A percentile compares a stretch with the other conserved stretches of the same genome.
Conservation (phyloP, 2,888 invertebrate species). For the Bellardia bayeri region DNA sequence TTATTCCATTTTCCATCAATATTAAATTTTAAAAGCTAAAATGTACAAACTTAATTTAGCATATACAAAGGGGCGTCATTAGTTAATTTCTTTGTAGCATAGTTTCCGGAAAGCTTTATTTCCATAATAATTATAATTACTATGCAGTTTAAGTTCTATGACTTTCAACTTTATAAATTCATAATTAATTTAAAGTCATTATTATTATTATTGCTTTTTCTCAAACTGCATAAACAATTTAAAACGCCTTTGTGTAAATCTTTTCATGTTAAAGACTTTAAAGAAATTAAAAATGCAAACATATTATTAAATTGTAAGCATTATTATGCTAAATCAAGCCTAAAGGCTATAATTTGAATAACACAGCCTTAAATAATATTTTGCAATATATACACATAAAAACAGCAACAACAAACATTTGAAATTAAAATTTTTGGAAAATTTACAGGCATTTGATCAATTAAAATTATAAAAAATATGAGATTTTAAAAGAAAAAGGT, state of each 20-base stretch:
- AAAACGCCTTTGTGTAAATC: not conserved
- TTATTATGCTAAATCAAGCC: not conserved
- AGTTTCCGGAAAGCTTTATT: not conserved
- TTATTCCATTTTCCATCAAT: too few species aligned
- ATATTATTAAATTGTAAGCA: not conserved
- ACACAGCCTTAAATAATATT: not conserved
- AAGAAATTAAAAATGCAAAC: constrained; percentile 9
- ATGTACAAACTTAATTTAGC: too few species aligned
- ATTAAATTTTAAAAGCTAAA: too few species aligned
- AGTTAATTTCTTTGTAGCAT: not conserved
- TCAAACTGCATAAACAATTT: not conserved
- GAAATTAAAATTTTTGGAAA: constrained; percentile 10
- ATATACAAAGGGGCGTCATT: not conserved
- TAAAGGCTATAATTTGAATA: constrained; percentile 5
- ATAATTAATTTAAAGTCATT: constrained; percentile 23
- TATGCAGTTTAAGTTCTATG: not conserved
- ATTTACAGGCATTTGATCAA: constrained; percentile 30
- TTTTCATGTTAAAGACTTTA: constrained; percentile 1
- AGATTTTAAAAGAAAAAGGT: not conserved
- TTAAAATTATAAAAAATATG: constrained; percentile 25
- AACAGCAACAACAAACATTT: not conserved
- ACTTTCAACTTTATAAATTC: constrained; percentile 18
- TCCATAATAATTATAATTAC: not conserved
- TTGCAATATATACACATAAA: not conserved
- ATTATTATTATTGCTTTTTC: too few species aligned